Evolutionary conservation across 2,113 vertebrate genomes (phyloP).

Genomic region (Noturus placidus): DNA sequence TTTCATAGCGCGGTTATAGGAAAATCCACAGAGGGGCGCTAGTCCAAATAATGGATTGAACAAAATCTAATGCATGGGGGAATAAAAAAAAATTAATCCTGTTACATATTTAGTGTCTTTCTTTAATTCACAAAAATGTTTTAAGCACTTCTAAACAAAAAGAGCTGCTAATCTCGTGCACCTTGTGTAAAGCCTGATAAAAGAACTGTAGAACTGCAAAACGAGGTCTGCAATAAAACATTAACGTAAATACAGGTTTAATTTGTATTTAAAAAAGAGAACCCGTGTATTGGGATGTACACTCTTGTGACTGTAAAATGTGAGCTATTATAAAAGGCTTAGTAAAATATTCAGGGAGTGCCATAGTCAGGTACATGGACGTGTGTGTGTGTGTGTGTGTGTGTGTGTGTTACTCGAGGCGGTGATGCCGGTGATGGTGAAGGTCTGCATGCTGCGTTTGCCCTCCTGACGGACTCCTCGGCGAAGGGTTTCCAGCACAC

Average conservation of each 20-base stretch:
- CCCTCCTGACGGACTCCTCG: conserved; percentile 35
- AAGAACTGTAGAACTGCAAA: not conserved
- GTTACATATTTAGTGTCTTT: not conserved
- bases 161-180: not conserved
- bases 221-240: not conserved
- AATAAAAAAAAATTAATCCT: not conserved
- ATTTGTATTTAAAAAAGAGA: not conserved
- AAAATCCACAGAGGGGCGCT: no score
- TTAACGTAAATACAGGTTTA: not conserved
- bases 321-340: not conserved
- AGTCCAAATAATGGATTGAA: not conserved
- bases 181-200: not conserved
- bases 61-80: not conserved
- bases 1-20: no score
- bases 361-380: no score
- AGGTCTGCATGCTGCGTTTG: accelerated
- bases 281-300: not conserved
- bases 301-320: not conserved
- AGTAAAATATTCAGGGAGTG: not conserved
- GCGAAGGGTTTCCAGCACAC: conserved; percentile 61
- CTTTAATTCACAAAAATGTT: not conserved
- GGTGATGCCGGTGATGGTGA: conserved; percentile 64
- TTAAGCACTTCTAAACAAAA: not conserved
- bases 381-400: not conserved
- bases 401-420: conserved; percentile 62